phyloP scores from a whole-genome alignment of 2,888 invertebrate species.

The Andrena fulva region DNA sequence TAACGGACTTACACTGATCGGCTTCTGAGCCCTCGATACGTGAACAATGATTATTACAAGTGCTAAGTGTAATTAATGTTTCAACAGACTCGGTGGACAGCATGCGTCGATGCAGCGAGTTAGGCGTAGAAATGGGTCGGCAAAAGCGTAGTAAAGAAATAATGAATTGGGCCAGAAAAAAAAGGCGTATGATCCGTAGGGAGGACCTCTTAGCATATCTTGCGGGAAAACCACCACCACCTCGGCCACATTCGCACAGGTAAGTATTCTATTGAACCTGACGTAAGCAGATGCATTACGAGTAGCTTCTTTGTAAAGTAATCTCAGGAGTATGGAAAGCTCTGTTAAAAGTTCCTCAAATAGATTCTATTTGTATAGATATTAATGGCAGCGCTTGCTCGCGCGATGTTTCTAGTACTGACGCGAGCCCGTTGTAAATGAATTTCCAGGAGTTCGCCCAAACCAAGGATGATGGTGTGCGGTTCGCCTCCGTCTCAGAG shows the following conservation, averaged over 20 bases:
- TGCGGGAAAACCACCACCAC: slow-evolving; percentile 89
- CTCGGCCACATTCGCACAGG: slow-evolving; percentile 86
- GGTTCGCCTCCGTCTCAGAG: slow-evolving; percentile 84
- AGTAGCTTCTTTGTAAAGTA: slow-evolving; percentile 12
- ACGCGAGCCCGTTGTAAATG: neutral
- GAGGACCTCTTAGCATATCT: slow-evolving; percentile 92
- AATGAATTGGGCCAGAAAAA: slow-evolving; percentile 91
- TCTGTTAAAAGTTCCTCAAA: slow-evolving; percentile 6
- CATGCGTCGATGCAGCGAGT: slow-evolving; percentile 89
- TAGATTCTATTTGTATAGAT: slow-evolving; percentile 20
- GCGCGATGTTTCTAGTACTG: slow-evolving; percentile 25
- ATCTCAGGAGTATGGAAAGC: neutral
- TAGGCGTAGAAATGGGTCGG: slow-evolving; percentile 90
- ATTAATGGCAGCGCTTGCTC: slow-evolving; percentile 26
- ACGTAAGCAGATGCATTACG: neutral
- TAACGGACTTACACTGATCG: neutral
- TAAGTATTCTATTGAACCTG: slow-evolving; percentile 57
- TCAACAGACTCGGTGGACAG: slow-evolving; percentile 90
- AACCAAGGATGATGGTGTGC: slow-evolving; percentile 85
- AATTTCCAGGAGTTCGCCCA: slow-evolving; percentile 85
- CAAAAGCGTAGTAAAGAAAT: slow-evolving; percentile 91
- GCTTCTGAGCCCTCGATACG: neutral
- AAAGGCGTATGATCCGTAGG: slow-evolving; percentile 90
- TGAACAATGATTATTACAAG: neutral
- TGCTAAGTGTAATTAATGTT: slow-evolving; percentile 23